These are phyloP conservation scores for Miichthys miiuy DNA, from an alignment of 2,797 vertebrate genomes.

Conservation along the genomic window DNA sequence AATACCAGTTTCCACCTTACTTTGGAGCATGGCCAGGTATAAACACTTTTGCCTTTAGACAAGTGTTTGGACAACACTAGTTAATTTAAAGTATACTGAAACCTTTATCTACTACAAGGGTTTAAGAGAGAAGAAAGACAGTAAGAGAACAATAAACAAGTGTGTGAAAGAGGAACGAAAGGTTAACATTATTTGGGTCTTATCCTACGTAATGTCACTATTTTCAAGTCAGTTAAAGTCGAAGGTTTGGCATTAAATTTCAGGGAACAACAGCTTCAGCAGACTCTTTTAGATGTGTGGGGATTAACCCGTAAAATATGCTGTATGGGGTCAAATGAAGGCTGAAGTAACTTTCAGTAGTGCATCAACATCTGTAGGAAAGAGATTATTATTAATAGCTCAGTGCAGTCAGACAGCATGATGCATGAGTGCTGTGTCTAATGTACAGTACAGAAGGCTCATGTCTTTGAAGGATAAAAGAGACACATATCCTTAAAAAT, in stretches of 20 bases:
- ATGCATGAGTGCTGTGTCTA: slow-evolving; percentile 21
- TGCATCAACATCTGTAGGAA: slow-evolving; percentile 34
- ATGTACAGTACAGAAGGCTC: slow-evolving; percentile 17
- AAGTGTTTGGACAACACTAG: neutral
- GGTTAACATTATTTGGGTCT: neutral
- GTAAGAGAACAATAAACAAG: neutral
- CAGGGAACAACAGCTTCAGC: neutral
- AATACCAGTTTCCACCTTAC: neutral
- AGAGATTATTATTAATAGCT: slow-evolving; percentile 44
- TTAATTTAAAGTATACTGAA: neutral
- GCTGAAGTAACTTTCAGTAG: slow-evolving; percentile 35
- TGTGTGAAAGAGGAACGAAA: neutral
- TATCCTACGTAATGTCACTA: neutral
- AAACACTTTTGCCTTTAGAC: neutral
- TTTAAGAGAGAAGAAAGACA: neutral
- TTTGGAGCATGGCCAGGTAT: neutral
- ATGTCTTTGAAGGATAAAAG: slow-evolving; percentile 33
- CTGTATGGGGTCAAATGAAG: slow-evolving; percentile 18
- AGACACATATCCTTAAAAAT: slow-evolving; percentile 30
- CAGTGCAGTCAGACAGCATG: slow-evolving; percentile 11
- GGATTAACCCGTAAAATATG: slow-evolving; percentile 34
- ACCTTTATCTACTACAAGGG: neutral
- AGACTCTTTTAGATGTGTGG: neutral
- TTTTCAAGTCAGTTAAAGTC: neutral
- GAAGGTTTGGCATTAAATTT: neutral